Evolutionary conservation across 2,888 invertebrate species (phyloP).

Genomic region (Harpagoxenus sublaevis): DNA sequence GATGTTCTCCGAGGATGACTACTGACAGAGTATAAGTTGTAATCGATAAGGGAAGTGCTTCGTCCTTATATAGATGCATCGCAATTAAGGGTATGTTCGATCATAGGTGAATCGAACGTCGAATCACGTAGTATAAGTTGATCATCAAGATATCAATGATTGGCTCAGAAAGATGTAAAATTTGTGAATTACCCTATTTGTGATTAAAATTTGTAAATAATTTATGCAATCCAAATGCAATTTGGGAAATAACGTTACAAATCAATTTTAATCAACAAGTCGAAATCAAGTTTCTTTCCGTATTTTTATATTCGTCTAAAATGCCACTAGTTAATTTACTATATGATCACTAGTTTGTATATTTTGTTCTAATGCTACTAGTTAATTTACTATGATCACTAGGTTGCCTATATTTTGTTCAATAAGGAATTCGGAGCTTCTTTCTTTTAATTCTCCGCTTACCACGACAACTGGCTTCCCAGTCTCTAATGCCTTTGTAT

Average conservation of each 20-base stretch:
- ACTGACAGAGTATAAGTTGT: background rate
- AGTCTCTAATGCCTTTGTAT: background rate
- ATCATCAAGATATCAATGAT: background rate
- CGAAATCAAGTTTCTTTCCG: background rate
- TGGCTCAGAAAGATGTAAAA: background rate
- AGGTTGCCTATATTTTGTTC: background rate
- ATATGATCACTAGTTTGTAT: background rate
- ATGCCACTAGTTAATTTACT: background rate
- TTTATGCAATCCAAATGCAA: background rate
- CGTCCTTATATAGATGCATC: background rate
- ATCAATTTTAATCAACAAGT: background rate
- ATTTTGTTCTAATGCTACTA: background rate
- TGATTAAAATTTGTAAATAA: background rate
- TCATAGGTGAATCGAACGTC: background rate
- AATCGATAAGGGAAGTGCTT: background rate
- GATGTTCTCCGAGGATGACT: background rate
- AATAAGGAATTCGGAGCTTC: background rate
- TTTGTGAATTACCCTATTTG: background rate
- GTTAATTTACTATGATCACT: background rate
- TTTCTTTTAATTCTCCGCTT: background rate
- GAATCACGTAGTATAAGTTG: background rate
- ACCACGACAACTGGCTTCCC: background rate
- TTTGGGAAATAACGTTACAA: background rate
- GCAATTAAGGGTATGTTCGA: background rate
- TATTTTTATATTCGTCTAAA: background rate